Conservation (phyloP, 2,797 vertebrate species). For the Galagoides demidoff region DNA sequence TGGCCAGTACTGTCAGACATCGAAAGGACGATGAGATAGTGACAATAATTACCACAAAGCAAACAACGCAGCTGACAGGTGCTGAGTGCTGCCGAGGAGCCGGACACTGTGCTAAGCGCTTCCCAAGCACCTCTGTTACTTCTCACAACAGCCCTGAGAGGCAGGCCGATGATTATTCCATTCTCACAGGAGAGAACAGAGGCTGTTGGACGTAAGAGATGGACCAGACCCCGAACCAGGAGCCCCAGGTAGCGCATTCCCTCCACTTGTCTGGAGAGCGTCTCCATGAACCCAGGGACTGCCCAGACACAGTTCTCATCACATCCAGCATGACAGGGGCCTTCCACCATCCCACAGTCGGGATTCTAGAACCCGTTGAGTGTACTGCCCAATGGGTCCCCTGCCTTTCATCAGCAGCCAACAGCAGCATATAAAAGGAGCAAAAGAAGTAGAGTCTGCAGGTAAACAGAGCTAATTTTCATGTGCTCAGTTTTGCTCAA, state of each 20-base stretch:
- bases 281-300: neutral
- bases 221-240: neutral
- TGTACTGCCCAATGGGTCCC: neutral
- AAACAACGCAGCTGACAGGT: no score
- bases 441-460: neutral
- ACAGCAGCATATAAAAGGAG: rapidly evolving
- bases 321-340: neutral
- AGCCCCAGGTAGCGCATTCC: rapidly evolving
- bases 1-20: neutral
- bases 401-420: neutral
- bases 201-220: neutral
- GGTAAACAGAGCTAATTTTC: neutral
- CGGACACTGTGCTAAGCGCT: neutral
- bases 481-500: neutral
- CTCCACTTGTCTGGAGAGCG: neutral
- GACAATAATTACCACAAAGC: neutral
- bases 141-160: neutral
- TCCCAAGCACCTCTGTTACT: neutral
- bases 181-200: neutral
- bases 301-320: neutral
- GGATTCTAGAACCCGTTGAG: neutral
- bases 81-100: neutral
- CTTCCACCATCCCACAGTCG: neutral
- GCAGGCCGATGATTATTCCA: rapidly evolving
- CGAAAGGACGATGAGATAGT: neutral